These are phyloP conservation scores for Pelecanus crispus DNA, from an alignment of 2,113 vertebrate species.

Conservation along the genomic window DNA sequence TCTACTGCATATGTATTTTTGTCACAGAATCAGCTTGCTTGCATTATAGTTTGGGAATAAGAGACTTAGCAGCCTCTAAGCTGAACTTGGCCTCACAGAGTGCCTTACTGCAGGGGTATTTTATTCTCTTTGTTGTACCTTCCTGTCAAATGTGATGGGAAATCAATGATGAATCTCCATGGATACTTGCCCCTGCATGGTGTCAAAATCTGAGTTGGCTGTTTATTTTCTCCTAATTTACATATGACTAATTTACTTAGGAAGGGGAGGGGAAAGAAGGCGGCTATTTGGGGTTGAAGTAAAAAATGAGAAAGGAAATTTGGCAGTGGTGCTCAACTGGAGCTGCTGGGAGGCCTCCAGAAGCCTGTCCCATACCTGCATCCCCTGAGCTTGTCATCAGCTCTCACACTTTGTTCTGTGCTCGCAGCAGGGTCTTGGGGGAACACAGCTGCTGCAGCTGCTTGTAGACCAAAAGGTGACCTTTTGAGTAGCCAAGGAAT, in stretches of 20 bases:
- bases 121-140: neutral
- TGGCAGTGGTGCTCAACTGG: neutral
- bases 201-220: constrained; percentile 18
- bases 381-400: neutral
- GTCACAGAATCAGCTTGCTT: neutral
- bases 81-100: neutral
- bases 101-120: neutral
- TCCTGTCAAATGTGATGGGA: neutral
- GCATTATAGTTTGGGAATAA: neutral
- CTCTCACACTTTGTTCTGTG: neutral
- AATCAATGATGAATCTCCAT: constrained; percentile 26
- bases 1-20: neutral
- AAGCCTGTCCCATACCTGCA: neutral
- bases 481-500: neutral
- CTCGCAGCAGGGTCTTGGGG: neutral
- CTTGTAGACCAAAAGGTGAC: neutral
- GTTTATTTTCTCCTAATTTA: constrained; percentile 17
- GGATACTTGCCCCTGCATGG: constrained; percentile 4
- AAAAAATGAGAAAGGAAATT: neutral
- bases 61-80: neutral
- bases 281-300: neutral
- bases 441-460: constrained; percentile 13
- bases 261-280: neutral
- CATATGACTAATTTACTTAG: neutral
- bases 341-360: neutral